Base-by-base conservation (phyloP, 2,113 vertebrate genomes). In the Xenopus laevis region DNA sequence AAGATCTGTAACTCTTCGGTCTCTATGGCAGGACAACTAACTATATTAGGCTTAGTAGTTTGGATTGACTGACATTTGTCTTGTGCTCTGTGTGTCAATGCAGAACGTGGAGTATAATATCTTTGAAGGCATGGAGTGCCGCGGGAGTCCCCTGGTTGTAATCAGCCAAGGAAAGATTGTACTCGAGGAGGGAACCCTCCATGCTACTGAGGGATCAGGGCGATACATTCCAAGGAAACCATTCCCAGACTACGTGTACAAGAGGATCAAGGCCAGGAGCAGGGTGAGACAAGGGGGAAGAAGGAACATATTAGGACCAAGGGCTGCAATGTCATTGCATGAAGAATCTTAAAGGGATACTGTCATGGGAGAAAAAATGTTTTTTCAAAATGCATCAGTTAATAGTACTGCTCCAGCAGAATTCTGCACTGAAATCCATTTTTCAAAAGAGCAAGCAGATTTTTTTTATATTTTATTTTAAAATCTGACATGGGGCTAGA, bases 151-250 rank as follows among this genome's bases (percentile, higher is more conserved):
- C 0, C 83, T 96, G 83, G 95, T 98, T 81, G 97, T 99, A n/a
- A 98, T 99, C 84, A 98, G 97, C 86, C 97, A 99, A 84, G 97
- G 97, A 3, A 99, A 99, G 89, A 94, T 99, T 0, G 97, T 98
- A 70, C 80, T 98, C 84, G 97, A 99, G 81, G 97, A 98, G 0
- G 95, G 94, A 10, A 96, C 80, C 18, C 92, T 99, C 0, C 96
- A 99, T 0, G 91, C 92, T 62, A 96, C 89, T 0, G 96, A 98
- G 83, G 97, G 97, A 13, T 96, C 94, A 0, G 97, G 97, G 0
- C 91, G 97, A 83, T 98, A 96, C 79, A 85, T 99, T 79, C 89
- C 86, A 78, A 93, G 95, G 69, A 99, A 98, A 81, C 93, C 96
- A 0, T 99, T 98, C 87, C 94, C 97, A 0, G 97, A 99, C 81